Percentiles rank a stretch among this genome's conserved stretches.
Evolutionary conservation across 1,140 invertebrate species (phyloP).

Genomic region (Pseudomyrmex dendroicus): DNA sequence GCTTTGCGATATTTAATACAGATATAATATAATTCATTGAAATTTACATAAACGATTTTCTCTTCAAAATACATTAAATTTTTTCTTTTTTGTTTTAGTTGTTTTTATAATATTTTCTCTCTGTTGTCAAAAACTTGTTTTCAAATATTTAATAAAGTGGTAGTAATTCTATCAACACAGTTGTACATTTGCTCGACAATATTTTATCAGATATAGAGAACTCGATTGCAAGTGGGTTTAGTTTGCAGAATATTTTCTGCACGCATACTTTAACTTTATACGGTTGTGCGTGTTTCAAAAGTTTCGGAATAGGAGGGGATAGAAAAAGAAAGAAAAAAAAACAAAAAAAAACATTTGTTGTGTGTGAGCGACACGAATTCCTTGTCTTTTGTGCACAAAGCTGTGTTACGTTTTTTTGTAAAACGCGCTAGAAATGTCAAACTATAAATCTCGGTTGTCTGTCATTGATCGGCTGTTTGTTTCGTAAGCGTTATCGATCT

Average conservation of each 20-base stretch:
- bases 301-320: slow-evolving; percentile 16
- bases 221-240: neutral
- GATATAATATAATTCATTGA: neutral
- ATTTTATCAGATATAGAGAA: slow-evolving; percentile 12
- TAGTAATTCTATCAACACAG: slow-evolving; percentile 1
- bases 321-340: too few species aligned
- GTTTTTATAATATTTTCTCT: neutral
- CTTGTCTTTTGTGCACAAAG: slow-evolving; percentile 31
- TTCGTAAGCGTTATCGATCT: slow-evolving; percentile 40
- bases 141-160: slow-evolving; percentile 33
- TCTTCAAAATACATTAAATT: neutral
- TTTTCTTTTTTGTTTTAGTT: neutral
- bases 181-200: slow-evolving; percentile 1
- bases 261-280: slow-evolving; percentile 41
- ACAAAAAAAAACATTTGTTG: slow-evolving; percentile 1
- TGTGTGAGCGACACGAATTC: slow-evolving; percentile 31
- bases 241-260: slow-evolving; percentile 41
- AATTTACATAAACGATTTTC: slow-evolving; percentile 14
- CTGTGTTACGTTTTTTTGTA: slow-evolving; percentile 4
- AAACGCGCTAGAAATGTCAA: slow-evolving; percentile 19
- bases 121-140: neutral
- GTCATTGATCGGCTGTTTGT: neutral
- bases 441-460: slow-evolving; percentile 32
- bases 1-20: neutral
- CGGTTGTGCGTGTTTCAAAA: slow-evolving; percentile 39